Base-by-base conservation (phyloP, 1,140 invertebrate genomes). In the Drosophila pseudoananassae region DNA sequence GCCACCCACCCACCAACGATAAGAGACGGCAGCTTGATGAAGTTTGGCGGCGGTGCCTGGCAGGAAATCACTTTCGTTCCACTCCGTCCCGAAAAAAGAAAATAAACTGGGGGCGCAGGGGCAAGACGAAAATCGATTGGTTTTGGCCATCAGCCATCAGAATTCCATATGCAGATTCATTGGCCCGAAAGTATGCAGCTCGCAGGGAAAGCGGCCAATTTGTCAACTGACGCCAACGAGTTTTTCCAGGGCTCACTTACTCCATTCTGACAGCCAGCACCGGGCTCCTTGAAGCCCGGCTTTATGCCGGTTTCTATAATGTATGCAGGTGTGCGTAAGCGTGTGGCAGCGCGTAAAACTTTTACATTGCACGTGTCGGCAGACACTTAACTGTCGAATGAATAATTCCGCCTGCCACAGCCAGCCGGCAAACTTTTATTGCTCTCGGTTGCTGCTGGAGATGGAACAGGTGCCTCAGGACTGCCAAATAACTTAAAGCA, bases 331-430 rank as follows among this genome's bases (percentile, higher is more conserved):
- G 50, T 55, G 68, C 46, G 33, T 47, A 27, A 55, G 50, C 25
- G 68, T 53, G 54, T 45, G 60, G 70, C 40, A 43, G 10, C 40
- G 40, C 70, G 76, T 72, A 76, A 87, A 87, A 87, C 78, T 87
- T 87, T 87, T 88, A 73, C 83, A 68, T 82, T 85, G 74, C 82
- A 66, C 70, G 76, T 63, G 43, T 54, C 64, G 65, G 58, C 79
- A 78, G 72, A 83, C 66, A 89, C 83, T 88, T 89, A 87, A 88
- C 83, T 70, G 71, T 83, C 76, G 78, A 88, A 89, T 88, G 83
- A 88, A 88, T 88, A 83, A 88, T 88, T 88, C 87, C 79, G 64
- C 64, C 56, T 65, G 81, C 77, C 81, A 75, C 74, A 54, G 47
- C 47, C 50, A 69, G 54, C 46, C 53, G 33, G 36, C 56, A 23